phyloP scores from a whole-genome alignment of 2,797 vertebrate genomes.

The Anisognathus igniventris region DNA sequence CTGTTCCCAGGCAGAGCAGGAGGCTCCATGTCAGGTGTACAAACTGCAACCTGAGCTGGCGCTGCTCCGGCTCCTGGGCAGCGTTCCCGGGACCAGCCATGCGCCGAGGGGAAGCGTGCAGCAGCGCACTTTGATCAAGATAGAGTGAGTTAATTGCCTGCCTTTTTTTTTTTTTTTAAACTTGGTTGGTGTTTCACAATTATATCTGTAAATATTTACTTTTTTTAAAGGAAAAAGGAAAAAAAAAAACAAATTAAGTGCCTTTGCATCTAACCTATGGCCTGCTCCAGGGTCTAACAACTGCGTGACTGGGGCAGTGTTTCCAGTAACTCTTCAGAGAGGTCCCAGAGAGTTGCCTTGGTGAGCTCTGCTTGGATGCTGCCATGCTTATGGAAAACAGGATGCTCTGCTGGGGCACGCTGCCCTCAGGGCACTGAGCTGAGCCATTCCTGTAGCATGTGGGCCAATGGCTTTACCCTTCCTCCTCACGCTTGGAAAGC shows the following conservation, averaged over 20 bases:
- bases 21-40: slow-evolving; percentile 1
- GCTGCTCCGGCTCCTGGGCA: background rate
- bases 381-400: background rate
- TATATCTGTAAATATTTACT: background rate
- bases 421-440: background rate
- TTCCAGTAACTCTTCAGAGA: background rate
- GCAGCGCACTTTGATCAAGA: background rate
- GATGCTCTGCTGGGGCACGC: background rate
- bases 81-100: background rate
- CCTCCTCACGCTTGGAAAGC: background rate
- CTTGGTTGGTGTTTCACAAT: background rate
- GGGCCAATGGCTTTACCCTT: background rate
- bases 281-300: background rate
- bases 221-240: background rate
- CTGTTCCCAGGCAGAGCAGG: background rate
- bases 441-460: background rate
- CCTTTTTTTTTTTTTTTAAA: background rate
- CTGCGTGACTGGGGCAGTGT: background rate
- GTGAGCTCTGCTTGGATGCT: background rate
- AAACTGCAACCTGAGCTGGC: background rate
- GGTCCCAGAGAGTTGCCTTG: background rate
- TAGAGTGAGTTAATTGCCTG: background rate
- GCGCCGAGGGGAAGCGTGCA: background rate
- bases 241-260: background rate
- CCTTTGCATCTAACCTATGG: background rate